phyloP scores from a whole-genome alignment of 2,888 invertebrate species.

The Aquatica leii region DNA sequence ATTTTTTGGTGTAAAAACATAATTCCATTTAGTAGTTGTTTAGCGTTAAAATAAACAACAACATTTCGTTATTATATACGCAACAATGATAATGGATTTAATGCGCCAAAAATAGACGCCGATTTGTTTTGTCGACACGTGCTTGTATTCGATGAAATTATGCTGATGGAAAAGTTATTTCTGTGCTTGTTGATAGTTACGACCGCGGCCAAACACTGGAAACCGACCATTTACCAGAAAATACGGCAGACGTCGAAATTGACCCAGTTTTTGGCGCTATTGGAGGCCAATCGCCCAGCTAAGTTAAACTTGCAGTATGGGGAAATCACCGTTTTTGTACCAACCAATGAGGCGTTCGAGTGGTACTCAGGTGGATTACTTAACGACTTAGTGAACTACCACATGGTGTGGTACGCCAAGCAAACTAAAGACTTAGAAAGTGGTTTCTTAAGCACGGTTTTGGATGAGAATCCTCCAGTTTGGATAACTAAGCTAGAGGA shows the following conservation, averaged over 20 bases:
- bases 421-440: slow-evolving; percentile 66
- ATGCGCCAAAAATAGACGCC: not conserved
- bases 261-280: slow-evolving; percentile 76
- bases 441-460: slow-evolving; percentile 64
- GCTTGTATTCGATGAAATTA: slow-evolving; percentile 1
- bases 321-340: slow-evolving; percentile 84
- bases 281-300: slow-evolving; percentile 75
- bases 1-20: slow-evolving; percentile 5
- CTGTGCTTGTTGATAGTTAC: not conserved
- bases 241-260: slow-evolving; percentile 51
- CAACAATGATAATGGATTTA: not conserved
- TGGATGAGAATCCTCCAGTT: slow-evolving; percentile 83
- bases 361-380: slow-evolving; percentile 55
- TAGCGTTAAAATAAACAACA: slow-evolving; percentile 6
- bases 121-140: not conserved
- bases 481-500: slow-evolving; percentile 78
- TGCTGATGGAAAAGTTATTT: slow-evolving; percentile 14
- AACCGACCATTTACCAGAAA: slow-evolving; percentile 49
- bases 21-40: slow-evolving; percentile 4
- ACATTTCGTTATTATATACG: not conserved
- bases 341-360: slow-evolving; percentile 82
- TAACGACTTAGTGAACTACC: slow-evolving; percentile 65
- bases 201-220: slow-evolving; percentile 17
- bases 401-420: slow-evolving; percentile 64
- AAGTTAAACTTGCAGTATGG: slow-evolving; percentile 75